Evolutionary conservation across 1,140 invertebrate genomes (phyloP), one percentile per base, ranked within the genome.

Genomic region (Zaprionus ghesquierei): DNA sequence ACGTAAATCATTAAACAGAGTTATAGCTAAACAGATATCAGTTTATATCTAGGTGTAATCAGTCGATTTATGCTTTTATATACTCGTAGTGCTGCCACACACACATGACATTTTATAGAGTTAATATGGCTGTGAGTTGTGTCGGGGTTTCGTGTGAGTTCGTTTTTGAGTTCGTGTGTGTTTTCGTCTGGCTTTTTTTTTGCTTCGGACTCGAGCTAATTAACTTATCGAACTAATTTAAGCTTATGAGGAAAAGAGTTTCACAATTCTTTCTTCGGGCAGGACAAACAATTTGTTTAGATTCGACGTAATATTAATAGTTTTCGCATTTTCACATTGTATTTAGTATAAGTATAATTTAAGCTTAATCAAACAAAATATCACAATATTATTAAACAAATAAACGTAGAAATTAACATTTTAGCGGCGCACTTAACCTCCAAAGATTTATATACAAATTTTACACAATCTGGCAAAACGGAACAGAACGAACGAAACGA

Each of bases 361-460:
- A 87, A 63, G 51, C 84, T 89, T 86, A 86, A 56, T 51, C 81
- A 69, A 89, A 86, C 71, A 79, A 79, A 79, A 86, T 86, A 86
- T 86, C 82, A 86, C 82, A 86, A 89, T 41, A 41, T 86, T 86
- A 86, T 87, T 82, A 82, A 86, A 84, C 69, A 70, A 77, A 72
- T 75, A 78, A 75, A 86, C 69, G 74, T 85, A 81, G 29, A 61
- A 71, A 69, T 81, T 71, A 75, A 60, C 69, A 75, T 77, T 81
- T 81, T 73, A 58, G 69, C 23, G 27, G 59, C 12, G 25, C 22
- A n/a, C 10, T 35, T 25, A 44, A 73, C 46, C 46, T 60, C 10
- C 25, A 29, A 50, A 54, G 29, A 56, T 62, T 77, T 81, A 81
- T 81, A 58, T 77, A 82, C 79, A 81, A 41, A 66, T 46, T 69